phyloP scores from a whole-genome alignment of 92 coral and sea anemone species.

The Micromussa lordhowensis region DNA sequence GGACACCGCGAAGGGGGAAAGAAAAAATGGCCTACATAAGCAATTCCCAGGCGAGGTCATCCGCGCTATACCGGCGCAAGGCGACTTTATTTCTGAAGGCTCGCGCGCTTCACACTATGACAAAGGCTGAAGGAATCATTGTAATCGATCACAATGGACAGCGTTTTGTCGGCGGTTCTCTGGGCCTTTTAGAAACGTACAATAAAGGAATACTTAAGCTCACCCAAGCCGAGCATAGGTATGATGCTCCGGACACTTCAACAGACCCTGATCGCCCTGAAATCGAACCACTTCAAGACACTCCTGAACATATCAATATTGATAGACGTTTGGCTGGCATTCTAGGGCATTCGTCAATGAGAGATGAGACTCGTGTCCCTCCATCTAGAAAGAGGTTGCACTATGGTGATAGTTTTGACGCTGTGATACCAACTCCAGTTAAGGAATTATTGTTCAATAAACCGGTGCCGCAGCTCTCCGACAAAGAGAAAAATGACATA shows the following conservation, averaged over 20 bases:
- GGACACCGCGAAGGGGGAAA: constrained; percentile 28
- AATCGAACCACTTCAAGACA: constrained; percentile 36
- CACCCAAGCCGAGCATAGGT: constrained; percentile 29
- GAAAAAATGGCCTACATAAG: constrained; percentile 24
- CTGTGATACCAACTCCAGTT: constrained; percentile 32
- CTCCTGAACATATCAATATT: constrained; percentile 35
- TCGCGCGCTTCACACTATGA: constrained; percentile 39
- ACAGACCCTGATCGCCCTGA: constrained; percentile 33
- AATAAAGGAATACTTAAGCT: constrained; percentile 36
- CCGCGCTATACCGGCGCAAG: constrained; percentile 42
- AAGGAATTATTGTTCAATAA: constrained; percentile 28
- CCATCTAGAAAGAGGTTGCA: constrained; percentile 33
- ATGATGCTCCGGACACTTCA: constrained; percentile 40
- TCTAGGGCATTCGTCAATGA: constrained; percentile 29
- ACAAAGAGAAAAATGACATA: constrained; percentile 36
- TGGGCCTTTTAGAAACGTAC: constrained; percentile 18
- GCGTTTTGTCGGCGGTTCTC: constrained; percentile 43
- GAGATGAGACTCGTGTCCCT: constrained; percentile 38
- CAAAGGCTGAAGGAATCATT: constrained; percentile 38
- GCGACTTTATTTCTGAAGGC: constrained; percentile 33
- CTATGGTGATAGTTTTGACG: constrained; percentile 13
- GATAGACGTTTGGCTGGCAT: constrained; percentile 18
- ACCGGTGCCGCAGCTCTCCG: constrained; percentile 37
- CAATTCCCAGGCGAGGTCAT: constrained; percentile 41
- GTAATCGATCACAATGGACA: constrained; percentile 35